Evolutionary conservation across 1,140 invertebrate genomes (phyloP), one percentile per base, ranked within the genome.

Genomic region (Plodia interpunctella): DNA sequence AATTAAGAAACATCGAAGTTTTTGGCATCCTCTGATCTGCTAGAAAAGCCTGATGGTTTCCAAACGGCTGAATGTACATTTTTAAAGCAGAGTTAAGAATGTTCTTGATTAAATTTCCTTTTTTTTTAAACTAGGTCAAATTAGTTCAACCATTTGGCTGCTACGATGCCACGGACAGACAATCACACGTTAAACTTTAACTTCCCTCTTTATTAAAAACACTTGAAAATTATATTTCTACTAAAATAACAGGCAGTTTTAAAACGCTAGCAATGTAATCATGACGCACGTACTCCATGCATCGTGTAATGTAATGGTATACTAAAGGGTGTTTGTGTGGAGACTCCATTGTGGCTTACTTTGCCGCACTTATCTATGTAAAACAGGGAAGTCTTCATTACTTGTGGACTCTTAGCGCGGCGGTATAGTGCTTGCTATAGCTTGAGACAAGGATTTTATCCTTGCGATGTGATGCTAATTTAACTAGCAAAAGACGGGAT

Each of bases 351-450:
- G 38, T 44, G 38, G 38, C 13, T 44, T 44, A 17, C 38, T 15
- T 44, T 5, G 38, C 5, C 38, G 38, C 15, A 44, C 38, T 44
- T 44, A 44, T 44, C 38, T 44, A 44, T 44, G 38, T 44, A 44
- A 44, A 44, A 15, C 38, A 44, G 38, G 38, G n/a, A 44, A 15
- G 38, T 44, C 38, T 44, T 44, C 38, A 44, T 44, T 44, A 44
- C 38, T 44, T 44, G 38, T 17, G 38, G 38, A 44, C 38, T 44
- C 38, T 13, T 10, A 6, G 5, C 13, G 32, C 13, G 32, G 2
- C 21, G 21, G 21, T 25, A 25, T 25, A 25, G 21, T 25, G 21
- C 38, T n/a, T 11, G 35, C 38, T n/a, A 1, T 44, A 15, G 8
- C 13, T 44, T 17, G 38, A 44, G 38, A 44, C 38, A 44, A 44